A percentile compares a stretch with the other conserved stretches of the same genome.
These are phyloP conservation scores for roundworm (Caenorhabditis elegans) DNA, from an alignment of 1,140 invertebrate genomes.

Conservation along the genomic window WBcel235 BX284603.4:4953501-4954000, in stretches of 20 bases:
- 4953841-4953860: neutral
- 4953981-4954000: constrained; percentile 6
- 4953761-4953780: no score
- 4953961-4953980: neutral
- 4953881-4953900: neutral
- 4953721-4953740: no score
- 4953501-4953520: neutral
- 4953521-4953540: neutral
- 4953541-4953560: neutral
- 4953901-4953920: neutral
- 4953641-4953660: neutral
- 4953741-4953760: no score
- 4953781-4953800: no score
- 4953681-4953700: neutral
- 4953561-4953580: neutral
- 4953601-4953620: neutral
- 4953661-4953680: neutral
- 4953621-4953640: neutral
- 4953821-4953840: no score
- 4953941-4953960: neutral
- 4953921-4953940: neutral
- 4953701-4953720: no score
- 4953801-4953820: no score
- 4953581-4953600: neutral
- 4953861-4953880: neutral